Evolutionary conservation across 2,797 vertebrate genomes (phyloP).

Genomic region (Macropodus opercularis): DNA sequence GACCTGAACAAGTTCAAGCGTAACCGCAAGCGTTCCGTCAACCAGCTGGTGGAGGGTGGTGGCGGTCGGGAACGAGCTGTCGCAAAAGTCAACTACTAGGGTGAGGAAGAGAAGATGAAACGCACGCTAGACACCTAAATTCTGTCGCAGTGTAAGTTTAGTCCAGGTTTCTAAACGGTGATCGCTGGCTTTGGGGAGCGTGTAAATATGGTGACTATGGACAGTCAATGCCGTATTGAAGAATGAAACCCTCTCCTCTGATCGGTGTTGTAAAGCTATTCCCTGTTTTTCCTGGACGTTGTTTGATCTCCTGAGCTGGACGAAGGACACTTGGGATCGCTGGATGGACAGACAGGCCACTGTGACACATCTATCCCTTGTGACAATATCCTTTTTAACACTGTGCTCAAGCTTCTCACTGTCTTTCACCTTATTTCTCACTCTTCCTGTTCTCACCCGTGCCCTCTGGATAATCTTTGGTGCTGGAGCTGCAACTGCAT

Average conservation of each 20-base stretch:
- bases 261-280: constrained; percentile 54
- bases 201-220: constrained; percentile 37
- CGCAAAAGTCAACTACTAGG: constrained; percentile 93
- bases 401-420: constrained; percentile 57
- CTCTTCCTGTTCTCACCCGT: constrained; percentile 26
- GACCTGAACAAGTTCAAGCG: constrained; percentile 97
- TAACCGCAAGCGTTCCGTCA: constrained; percentile 92
- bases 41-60: constrained; percentile 87
- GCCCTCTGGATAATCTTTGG: neutral
- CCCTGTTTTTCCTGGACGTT: constrained; percentile 35
- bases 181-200: constrained; percentile 30
- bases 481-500: constrained; percentile 24
- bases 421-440: constrained; percentile 34
- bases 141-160: constrained; percentile 44
- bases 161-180: constrained; percentile 33
- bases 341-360: constrained; percentile 62
- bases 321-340: constrained; percentile 35
- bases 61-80: constrained; percentile 90
- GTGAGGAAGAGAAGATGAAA: neutral
- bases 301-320: constrained; percentile 46
- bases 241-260: constrained; percentile 41
- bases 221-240: constrained; percentile 41
- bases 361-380: constrained; percentile 62
- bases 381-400: constrained; percentile 48
- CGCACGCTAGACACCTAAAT: constrained; percentile 19